Evolutionary conservation across 2,888 invertebrate genomes (phyloP), one percentile per base, ranked within the genome.

Genomic region (Pristionchus entomophagus): DNA sequence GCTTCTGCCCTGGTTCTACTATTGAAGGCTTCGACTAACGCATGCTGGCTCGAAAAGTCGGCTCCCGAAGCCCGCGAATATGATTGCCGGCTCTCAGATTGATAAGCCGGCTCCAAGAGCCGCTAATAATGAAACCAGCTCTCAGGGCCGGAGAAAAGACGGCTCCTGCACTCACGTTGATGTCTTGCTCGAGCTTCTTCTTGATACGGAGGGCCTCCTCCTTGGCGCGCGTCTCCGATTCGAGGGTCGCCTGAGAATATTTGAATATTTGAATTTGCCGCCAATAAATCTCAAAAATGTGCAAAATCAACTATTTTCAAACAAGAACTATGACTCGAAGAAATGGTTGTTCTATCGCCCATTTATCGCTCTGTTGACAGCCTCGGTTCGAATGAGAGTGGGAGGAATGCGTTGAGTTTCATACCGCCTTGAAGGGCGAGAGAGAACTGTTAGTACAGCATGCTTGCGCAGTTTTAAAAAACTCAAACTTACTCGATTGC

Each of bases 151-250:
- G 29, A 12, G n/a, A 59, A 59, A n/a, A 8, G 45, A 45, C 45
- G 45, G 45, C 45, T 45, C 45, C 45, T 6, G 45, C 14, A 45
- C 82, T 81, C 62, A 88, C 99, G 95, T 99, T 99, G 96, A 99
- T 99, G 96, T 99, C 99, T 93, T 97, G 97, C 95, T 99, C 99
- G 94, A 99, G 96, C 96, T 99, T 99, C 97, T 99, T 99, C 97
- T 99, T 99, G 97, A 99, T 97, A 95, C 98, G 97, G 93, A 99
- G 96, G 92, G 99, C 98, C 96, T 99, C 99, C 95, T 91, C 91
- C 89, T 93, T 92, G 77, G 90, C 51, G 45, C 53, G 73, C 86
- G 89, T 89, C 88, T 93, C 93, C n/a, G 91, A 90, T 86, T 93
- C 93, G 56, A 93, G 89, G 49, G 93, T 92, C 35, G 93, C 92